phyloP scores from a whole-genome alignment of 2,888 invertebrate genomes.

The Corbicula japonica region DNA sequence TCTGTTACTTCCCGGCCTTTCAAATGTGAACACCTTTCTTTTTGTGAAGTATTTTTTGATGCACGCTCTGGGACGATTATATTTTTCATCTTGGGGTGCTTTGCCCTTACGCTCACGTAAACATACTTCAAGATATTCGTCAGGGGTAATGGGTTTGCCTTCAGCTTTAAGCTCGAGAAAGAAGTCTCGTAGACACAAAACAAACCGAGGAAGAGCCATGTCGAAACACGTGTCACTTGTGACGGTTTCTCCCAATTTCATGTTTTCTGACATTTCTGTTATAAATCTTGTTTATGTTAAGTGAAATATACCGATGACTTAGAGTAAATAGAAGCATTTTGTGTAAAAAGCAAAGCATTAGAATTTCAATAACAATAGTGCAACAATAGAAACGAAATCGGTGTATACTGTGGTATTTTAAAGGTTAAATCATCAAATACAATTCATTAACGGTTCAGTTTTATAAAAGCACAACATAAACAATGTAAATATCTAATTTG shows the following conservation, averaged over 20 bases:
- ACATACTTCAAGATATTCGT: constrained; percentile 36
- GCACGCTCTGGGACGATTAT: constrained; percentile 19
- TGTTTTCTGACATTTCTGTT: constrained; percentile 24
- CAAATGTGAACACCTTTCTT: constrained; percentile 32
- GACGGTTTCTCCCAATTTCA: not conserved
- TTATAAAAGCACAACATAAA: too few species aligned
- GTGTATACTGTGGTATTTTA: too few species aligned
- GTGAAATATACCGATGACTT: too few species aligned
- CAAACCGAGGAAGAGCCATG: constrained; percentile 20
- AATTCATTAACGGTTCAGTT: too few species aligned
- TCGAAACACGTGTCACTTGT: constrained; percentile 13
- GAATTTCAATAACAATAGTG: too few species aligned
- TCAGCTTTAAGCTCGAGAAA: constrained; percentile 16
- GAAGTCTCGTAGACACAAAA: constrained; percentile 27
- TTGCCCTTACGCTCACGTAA: not conserved
- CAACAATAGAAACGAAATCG: too few species aligned
- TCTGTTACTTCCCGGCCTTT: constrained; percentile 8
- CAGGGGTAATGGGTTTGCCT: constrained; percentile 18
- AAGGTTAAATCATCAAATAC: too few species aligned
- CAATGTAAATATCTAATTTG: too few species aligned
- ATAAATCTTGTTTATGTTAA: too few species aligned
- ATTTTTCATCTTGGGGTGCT: not conserved
- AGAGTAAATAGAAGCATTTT: too few species aligned
- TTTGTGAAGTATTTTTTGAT: constrained; percentile 28
- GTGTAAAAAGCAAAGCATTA: too few species aligned